These are phyloP conservation scores for Danionella cerebrum DNA, from an alignment of 2,113 vertebrate genomes.

Conservation along the genomic window DNA sequence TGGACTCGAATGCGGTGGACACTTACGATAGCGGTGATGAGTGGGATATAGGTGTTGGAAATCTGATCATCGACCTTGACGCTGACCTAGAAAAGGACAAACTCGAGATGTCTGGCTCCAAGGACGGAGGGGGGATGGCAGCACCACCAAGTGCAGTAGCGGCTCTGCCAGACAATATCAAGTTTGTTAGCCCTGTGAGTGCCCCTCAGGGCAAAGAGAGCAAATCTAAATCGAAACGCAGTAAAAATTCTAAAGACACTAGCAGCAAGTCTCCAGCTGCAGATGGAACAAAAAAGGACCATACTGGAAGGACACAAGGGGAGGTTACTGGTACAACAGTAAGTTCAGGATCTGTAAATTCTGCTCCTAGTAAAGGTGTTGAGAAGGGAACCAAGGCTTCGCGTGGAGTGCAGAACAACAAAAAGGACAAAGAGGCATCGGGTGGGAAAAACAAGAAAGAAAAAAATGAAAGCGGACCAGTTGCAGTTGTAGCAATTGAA, in stretches of 20 bases:
- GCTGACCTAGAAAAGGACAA: constrained; percentile 99
- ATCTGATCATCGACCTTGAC: constrained; percentile 99
- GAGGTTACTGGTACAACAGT: constrained; percentile 70
- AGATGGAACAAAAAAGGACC: constrained; percentile 88
- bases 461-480: constrained; percentile 76
- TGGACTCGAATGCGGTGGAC: constrained; percentile 98
- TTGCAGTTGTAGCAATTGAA: constrained; percentile 67
- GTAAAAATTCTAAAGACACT: constrained; percentile 95
- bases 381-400: constrained; percentile 87
- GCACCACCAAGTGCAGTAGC: constrained; percentile 87
- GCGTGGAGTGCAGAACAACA: constrained; percentile 78
- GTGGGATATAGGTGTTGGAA: constrained; percentile 99
- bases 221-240: constrained; percentile 98
- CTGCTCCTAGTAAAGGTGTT: constrained; percentile 71
- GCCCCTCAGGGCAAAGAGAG: constrained; percentile 94
- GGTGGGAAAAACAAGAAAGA: constrained; percentile 93
- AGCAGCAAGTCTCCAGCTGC: constrained; percentile 79
- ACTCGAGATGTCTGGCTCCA: constrained; percentile 97
- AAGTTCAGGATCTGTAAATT: constrained; percentile 58
- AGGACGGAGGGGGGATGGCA: constrained; percentile 86
- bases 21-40: constrained; percentile 99
- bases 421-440: constrained; percentile 90
- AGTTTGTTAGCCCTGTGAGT: constrained; percentile 94
- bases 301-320: constrained; percentile 76
- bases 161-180: constrained; percentile 93